These are phyloP conservation scores for Synergus gifuensis DNA, from an alignment of 2,888 invertebrate genomes.

Conservation along the genomic window DNA sequence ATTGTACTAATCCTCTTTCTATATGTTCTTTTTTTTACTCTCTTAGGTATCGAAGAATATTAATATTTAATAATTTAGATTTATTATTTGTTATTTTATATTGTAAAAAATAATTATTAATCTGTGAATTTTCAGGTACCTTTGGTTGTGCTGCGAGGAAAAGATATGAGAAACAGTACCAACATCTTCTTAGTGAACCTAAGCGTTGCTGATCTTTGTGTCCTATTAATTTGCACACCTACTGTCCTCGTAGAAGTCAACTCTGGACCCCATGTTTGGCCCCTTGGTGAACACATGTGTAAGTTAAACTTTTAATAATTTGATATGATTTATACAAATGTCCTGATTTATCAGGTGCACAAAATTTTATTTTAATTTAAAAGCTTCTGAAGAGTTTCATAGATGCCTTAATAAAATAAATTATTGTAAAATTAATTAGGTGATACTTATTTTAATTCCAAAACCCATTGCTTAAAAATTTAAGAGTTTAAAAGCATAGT, in stretches of 20 bases:
- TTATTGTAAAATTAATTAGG: not conserved
- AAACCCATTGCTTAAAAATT: not conserved
- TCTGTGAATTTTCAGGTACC: conserved; percentile 80
- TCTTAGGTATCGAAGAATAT: too few relatives aligned
- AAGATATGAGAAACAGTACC: conserved; percentile 96
- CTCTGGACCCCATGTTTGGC: conserved; percentile 94
- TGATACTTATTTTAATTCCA: not conserved
- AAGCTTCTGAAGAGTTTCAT: not conserved
- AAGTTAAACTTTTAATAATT: conserved; percentile 79
- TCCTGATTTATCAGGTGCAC: not conserved
- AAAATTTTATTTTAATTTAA: not conserved
- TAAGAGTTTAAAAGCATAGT: not conserved
- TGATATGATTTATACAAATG: not conserved
- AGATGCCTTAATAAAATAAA: too few relatives aligned
- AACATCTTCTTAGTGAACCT: conserved; percentile 96
- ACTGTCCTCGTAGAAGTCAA: conserved; percentile 96
- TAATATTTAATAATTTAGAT: too few relatives aligned
- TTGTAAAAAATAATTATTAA: not conserved
- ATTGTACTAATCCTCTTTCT: not conserved
- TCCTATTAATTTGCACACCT: conserved; percentile 94
- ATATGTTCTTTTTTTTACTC: not conserved
- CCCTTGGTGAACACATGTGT: conserved; percentile 95
- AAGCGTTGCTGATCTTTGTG: conserved; percentile 95
- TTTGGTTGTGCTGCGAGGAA: conserved; percentile 93
- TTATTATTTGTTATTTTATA: too few relatives aligned